Conservation (phyloP, 2,797 vertebrate genomes). For the Lepilemur ruficaudatus region DNA sequence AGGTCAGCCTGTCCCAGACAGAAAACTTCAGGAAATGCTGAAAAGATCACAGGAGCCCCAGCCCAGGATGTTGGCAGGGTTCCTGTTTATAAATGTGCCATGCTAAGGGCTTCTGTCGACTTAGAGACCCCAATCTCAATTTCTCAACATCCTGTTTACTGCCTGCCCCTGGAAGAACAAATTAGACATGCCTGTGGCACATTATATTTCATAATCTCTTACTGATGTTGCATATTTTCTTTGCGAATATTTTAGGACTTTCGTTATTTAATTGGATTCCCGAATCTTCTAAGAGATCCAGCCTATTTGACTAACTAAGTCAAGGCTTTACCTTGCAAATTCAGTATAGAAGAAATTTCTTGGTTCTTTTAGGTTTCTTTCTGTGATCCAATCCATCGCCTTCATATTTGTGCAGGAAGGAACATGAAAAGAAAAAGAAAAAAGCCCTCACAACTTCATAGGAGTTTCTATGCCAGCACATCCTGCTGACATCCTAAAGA, state of each 20-base stretch:
- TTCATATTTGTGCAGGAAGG: slow-evolving; percentile 23
- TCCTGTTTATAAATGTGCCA: not conserved
- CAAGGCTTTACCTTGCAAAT: not conserved
- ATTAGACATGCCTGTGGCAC: not conserved
- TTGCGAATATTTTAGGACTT: not conserved
- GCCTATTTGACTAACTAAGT: not conserved
- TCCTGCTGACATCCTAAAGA: not conserved
- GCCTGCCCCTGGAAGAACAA: not conserved
- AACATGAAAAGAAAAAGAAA: slow-evolving; percentile 15
- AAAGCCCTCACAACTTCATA: not conserved
- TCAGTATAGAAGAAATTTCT: not conserved
- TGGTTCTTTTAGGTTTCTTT: not conserved
- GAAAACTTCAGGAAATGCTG: not conserved
- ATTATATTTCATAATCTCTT: not conserved
- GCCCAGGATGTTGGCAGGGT: not conserved
- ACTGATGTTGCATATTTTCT: not conserved
- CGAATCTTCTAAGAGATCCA: not conserved
- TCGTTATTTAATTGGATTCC: not conserved
- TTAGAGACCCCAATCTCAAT: not conserved
- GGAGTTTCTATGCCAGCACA: not conserved
- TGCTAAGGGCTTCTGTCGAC: not conserved
- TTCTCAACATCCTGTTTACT: not conserved
- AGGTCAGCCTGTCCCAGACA: not conserved
- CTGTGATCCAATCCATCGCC: not conserved
- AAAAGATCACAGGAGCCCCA: not conserved